Percentiles rank a stretch among this genome's conserved stretches.
Conservation (phyloP, 2,113 vertebrate genomes). For the Myiozetetes cayanensis region DNA sequence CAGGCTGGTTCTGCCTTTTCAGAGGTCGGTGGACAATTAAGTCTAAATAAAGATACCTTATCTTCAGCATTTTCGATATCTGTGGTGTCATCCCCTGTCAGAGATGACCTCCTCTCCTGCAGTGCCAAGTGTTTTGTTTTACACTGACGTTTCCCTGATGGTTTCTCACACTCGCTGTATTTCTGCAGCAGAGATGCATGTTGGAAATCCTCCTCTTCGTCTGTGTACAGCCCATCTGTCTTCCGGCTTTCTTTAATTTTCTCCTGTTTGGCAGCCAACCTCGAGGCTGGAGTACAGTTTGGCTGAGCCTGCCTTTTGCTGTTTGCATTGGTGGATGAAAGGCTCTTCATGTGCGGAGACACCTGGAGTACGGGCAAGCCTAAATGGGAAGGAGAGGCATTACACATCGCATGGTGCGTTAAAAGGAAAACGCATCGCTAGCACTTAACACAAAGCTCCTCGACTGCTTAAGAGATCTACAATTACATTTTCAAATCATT, state of each 20-base stretch:
- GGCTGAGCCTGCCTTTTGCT: conserved; percentile 81
- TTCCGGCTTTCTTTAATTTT: conserved; percentile 88
- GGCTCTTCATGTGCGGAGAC: conserved; percentile 78
- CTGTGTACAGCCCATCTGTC: conserved; percentile 79
- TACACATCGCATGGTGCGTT: conserved; percentile 69
- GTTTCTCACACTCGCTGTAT: conserved; percentile 91
- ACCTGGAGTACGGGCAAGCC: conserved; percentile 72
- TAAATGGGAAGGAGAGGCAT: conserved; percentile 75
- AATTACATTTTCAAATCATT: conserved; percentile 73
- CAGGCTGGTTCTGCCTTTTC: not conserved
- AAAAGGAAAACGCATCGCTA: conserved; percentile 69
- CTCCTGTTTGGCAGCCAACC: conserved; percentile 86
- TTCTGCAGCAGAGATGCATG: conserved; percentile 83
- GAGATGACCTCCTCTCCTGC: conserved; percentile 79
- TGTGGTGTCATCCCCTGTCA: conserved; percentile 74
- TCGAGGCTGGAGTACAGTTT: conserved; percentile 79
- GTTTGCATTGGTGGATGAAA: conserved; percentile 79
- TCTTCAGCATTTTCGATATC: conserved; percentile 79
- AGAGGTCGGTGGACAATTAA: conserved; percentile 36
- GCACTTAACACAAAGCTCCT: conserved; percentile 69
- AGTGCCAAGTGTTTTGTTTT: conserved; percentile 97
- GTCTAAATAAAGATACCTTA: conserved; percentile 77
- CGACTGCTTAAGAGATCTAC: conserved; percentile 71
- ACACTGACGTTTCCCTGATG: conserved; percentile 97
- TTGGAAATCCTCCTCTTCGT: conserved; percentile 81